phyloP scores from a whole-genome alignment of 1,140 invertebrate genomes.

The Doryteuthis pealeii region DNA sequence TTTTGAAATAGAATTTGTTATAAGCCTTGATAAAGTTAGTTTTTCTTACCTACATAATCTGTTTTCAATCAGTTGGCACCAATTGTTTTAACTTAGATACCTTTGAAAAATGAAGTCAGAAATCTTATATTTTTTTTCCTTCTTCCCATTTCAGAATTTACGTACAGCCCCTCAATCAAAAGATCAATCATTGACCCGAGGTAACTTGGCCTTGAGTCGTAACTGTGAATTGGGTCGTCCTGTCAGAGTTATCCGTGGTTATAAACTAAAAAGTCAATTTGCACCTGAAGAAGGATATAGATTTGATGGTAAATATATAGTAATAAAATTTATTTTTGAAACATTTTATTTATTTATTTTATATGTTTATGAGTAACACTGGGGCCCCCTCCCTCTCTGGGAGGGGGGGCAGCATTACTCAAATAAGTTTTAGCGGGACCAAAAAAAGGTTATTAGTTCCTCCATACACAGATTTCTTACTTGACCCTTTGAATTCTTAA shows the following conservation, averaged over 20 bases:
- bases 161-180: constrained; percentile 60
- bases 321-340: constrained; percentile 8
- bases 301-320: constrained; percentile 57
- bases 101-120: too few species aligned
- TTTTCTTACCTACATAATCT: too few species aligned
- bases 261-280: constrained; percentile 58
- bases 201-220: constrained; percentile 51
- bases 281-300: constrained; percentile 58
- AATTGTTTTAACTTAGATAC: too few species aligned
- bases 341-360: constrained; percentile 5
- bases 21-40: too few species aligned
- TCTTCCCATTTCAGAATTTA: constrained; percentile 46
- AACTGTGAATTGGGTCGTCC: constrained; percentile 54
- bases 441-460: too few species aligned
- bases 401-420: too few species aligned
- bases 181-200: constrained; percentile 56
- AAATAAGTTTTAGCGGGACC: too few species aligned
- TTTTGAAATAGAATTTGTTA: too few species aligned
- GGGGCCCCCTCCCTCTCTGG: background rate
- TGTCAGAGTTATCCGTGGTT: constrained; percentile 59
- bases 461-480: too few species aligned
- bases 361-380: background rate
- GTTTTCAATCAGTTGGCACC: too few species aligned
- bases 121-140: background rate
- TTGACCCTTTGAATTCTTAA: too few species aligned